Evolutionary conservation across 1,140 invertebrate species (phyloP).

Genomic region (Mya arenaria): DNA sequence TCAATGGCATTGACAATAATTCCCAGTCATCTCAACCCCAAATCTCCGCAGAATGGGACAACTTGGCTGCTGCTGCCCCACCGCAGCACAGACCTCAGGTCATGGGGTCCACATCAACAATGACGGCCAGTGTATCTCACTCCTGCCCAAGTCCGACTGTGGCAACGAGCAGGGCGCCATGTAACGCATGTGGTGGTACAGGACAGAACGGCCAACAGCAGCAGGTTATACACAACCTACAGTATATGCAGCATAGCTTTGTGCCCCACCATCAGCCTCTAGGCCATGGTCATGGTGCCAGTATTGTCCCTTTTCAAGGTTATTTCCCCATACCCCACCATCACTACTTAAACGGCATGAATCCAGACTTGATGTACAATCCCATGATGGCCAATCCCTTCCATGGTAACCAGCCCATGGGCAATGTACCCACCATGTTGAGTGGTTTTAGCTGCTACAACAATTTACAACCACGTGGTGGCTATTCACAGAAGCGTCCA

Average conservation of each 20-base stretch:
- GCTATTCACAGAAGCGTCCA: constrained; percentile 10
- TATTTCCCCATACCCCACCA: neutral
- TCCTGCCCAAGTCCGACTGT: neutral
- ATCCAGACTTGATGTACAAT: constrained; percentile 12
- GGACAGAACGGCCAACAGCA: neutral
- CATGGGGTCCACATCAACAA: neutral
- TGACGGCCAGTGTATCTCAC: neutral
- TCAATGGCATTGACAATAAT: constrained; percentile 21
- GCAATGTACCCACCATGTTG: constrained; percentile 4
- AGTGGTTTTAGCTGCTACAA: constrained; percentile 22
- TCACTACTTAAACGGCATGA: constrained; percentile 23
- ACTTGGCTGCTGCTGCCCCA: neutral
- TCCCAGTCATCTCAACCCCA: no score
- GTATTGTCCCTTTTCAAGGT: neutral
- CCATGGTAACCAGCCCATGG: neutral
- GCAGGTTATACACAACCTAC: neutral
- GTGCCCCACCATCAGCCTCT: constrained; percentile 7
- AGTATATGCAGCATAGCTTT: neutral
- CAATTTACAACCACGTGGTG: neutral
- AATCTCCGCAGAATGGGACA: no score
- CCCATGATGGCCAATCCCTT: neutral
- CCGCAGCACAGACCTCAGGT: neutral
- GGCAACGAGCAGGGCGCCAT: constrained; percentile 3
- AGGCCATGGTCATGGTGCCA: constrained; percentile 17
- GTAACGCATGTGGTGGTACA: constrained; percentile 21